Conservation (phyloP, 2,888 invertebrate genomes). For the Tiliacea aurago region DNA sequence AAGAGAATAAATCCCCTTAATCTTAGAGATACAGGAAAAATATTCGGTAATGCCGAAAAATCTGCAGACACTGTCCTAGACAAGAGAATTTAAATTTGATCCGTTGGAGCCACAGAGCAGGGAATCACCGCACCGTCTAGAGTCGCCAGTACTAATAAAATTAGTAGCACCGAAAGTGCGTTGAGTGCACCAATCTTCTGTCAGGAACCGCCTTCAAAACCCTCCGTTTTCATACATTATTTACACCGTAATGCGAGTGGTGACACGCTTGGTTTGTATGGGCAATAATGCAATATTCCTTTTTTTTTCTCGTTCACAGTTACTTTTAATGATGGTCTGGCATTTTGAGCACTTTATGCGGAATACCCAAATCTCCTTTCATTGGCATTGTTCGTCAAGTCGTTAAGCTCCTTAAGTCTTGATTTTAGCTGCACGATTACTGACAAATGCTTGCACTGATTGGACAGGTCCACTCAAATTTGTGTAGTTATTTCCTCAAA, state of each 20-base stretch:
- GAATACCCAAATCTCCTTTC: too few relatives aligned
- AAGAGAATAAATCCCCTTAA: slow-evolving; percentile 44
- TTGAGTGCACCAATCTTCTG: background rate
- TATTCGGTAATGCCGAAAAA: slow-evolving; percentile 38
- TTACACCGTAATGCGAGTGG: background rate
- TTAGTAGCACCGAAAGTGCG: background rate
- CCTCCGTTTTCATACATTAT: background rate
- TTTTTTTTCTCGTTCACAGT: too few relatives aligned
- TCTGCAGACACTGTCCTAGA: slow-evolving; percentile 58
- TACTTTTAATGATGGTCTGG: too few relatives aligned
- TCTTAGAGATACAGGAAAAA: slow-evolving; percentile 50
- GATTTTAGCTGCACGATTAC: too few relatives aligned
- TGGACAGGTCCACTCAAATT: too few relatives aligned
- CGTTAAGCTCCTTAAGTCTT: too few relatives aligned
- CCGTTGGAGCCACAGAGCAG: slow-evolving; percentile 23
- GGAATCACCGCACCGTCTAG: background rate
- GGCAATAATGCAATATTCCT: too few relatives aligned
- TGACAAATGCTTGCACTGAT: too few relatives aligned
- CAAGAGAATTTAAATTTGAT: slow-evolving; percentile 64
- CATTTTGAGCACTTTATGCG: too few relatives aligned
- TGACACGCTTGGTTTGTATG: background rate
- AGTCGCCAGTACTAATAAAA: too few relatives aligned
- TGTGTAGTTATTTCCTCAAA: too few relatives aligned
- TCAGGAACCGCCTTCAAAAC: background rate
- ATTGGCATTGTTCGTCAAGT: too few relatives aligned